A percentile compares a stretch with the other conserved stretches of the same genome.
Conservation (phyloP, 2,797 vertebrate species). For the Babyrousa celebensis region DNA sequence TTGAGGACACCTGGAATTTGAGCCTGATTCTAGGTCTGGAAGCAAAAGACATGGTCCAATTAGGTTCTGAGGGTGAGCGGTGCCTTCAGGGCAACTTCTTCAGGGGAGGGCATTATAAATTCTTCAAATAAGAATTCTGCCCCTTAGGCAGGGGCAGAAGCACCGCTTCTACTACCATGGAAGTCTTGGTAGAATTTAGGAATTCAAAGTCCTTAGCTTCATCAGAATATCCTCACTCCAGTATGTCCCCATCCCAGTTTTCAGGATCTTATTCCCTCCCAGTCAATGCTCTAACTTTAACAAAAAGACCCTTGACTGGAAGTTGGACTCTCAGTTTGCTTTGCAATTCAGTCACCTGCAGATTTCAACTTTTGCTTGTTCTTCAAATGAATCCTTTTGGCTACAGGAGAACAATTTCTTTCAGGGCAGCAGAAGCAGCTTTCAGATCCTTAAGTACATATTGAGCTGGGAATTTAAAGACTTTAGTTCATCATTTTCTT, state of each 20-base stretch:
- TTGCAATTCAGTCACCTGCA: neutral
- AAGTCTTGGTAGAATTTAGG: neutral
- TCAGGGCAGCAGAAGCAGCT: neutral
- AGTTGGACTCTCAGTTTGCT: neutral
- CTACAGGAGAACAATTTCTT: neutral
- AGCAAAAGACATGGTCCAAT: neutral
- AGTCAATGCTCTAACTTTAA: neutral
- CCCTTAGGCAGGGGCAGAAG: neutral
- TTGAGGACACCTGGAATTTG: neutral
- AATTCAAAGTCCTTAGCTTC: neutral
- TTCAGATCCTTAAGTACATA: neutral
- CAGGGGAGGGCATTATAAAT: too few relatives aligned
- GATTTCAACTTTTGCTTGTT: neutral
- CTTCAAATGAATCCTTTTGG: neutral
- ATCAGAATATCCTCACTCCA: neutral
- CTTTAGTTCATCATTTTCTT: neutral
- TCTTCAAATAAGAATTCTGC: neutral
- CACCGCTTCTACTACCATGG: too few relatives aligned
- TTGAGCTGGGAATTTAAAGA: neutral
- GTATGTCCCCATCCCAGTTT: neutral
- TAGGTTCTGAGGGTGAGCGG: neutral
- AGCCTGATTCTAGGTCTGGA: neutral
- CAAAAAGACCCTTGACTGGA: neutral
- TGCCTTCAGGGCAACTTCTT: neutral
- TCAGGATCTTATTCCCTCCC: neutral